These are phyloP conservation scores for Callipepla californica DNA, from an alignment of 2,113 vertebrate genomes.

Conservation along the genomic window DNA sequence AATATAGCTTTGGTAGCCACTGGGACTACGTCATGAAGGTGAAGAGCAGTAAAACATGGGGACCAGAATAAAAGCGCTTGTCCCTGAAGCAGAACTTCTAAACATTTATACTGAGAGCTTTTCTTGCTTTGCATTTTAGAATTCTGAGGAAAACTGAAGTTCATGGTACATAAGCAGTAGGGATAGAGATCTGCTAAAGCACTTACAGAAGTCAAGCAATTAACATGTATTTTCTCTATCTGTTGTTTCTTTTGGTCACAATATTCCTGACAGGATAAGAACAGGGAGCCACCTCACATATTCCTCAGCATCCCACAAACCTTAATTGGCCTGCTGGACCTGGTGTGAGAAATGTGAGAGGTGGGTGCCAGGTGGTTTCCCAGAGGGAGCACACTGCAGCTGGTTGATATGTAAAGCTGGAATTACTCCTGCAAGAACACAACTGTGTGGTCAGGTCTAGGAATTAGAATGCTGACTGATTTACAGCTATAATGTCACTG, in stretches of 20 bases:
- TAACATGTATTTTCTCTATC: background rate
- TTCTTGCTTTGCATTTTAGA: background rate
- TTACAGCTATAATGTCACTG: background rate
- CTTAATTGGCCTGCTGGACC: background rate
- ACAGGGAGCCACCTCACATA: background rate
- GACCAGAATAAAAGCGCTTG: background rate
- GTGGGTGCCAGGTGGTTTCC: background rate
- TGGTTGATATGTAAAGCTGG: accelerated
- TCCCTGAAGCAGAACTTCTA: background rate
- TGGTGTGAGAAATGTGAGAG: background rate
- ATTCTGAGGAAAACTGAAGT: background rate
- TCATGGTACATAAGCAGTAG: background rate
- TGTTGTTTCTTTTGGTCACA: conserved; percentile 19
- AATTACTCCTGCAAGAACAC: background rate
- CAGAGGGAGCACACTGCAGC: background rate
- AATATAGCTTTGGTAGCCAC: background rate
- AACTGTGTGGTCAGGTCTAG: background rate
- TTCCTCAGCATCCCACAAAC: background rate
- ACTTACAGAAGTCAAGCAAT: background rate
- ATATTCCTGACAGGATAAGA: background rate
- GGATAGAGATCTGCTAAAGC: background rate
- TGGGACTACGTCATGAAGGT: background rate
- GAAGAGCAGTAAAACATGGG: background rate
- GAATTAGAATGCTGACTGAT: background rate
- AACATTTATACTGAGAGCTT: background rate